Conservation (phyloP, 2,797 vertebrate species). For the Cephalopachus bancanus region DNA sequence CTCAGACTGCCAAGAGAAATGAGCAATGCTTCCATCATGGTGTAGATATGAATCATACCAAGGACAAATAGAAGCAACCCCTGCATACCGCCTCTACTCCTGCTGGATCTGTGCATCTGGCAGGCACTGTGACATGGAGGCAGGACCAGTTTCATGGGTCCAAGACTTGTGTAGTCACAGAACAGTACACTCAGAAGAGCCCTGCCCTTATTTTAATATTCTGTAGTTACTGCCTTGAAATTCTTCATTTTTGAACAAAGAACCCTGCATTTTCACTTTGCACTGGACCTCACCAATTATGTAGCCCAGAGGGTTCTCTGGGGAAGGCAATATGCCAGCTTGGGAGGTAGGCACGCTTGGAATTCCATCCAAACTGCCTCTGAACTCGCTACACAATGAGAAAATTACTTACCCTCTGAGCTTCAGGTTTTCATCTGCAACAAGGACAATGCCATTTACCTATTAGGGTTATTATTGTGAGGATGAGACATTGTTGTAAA, state of each 20-base stretch:
- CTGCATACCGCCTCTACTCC: too few species aligned
- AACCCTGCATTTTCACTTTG: not conserved
- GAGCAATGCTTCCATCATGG: constrained; percentile 1
- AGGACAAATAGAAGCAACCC: not conserved
- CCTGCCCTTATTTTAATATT: not conserved
- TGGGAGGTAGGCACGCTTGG: not conserved
- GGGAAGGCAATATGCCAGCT: not conserved
- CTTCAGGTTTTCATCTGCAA: not conserved
- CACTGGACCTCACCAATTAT: not conserved
- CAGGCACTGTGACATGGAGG: not conserved
- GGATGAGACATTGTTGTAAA: not conserved
- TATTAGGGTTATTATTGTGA: not conserved
- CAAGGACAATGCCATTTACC: not conserved
- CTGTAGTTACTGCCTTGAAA: not conserved
- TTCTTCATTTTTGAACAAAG: constrained; percentile 9
- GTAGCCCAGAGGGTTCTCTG: not conserved
- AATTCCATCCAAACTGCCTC: not conserved
- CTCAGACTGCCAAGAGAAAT: constrained; percentile 55
- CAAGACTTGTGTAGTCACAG: not conserved
- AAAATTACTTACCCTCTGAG: not conserved
- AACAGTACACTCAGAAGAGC: not conserved
- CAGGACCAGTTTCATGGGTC: not conserved
- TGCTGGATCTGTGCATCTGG: not conserved
- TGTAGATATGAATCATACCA: not conserved
- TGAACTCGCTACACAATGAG: not conserved